Base-by-base conservation (phyloP, 2,888 invertebrate species). In the Drosophila phalerata region DNA sequence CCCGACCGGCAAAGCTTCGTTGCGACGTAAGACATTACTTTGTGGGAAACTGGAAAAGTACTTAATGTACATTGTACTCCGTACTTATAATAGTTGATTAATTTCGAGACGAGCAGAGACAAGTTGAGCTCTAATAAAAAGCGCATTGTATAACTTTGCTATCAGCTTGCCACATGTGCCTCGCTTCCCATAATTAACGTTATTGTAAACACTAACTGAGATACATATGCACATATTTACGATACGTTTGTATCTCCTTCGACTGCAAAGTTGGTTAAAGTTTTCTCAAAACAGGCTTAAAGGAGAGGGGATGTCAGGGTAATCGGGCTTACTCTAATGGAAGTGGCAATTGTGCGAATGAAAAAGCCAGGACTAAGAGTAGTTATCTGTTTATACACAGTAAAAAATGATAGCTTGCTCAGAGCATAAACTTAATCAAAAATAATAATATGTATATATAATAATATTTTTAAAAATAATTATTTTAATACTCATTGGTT, bases 151-250 rank as follows among this genome's bases (percentile, higher is more conserved):
- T 71, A 75, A 73, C 43, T 77, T 76, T 74, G 57, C 68, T 79
- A 79, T 82, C 85, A 49, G 47, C 37, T 37, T 52, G 57, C 53
- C 34, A 61, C 84, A 84, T 68, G 56, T 75, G 77, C 57, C 65
- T 65, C 69, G 67, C 40, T 86, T 86, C 86, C 76, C 86, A 86
- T 84, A 79, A 88, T 86, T 88, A 86, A 69, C 69, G 48, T 61
- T 69, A 88, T 84, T 86, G 74, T 84, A 66, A 67, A 66, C 56
- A 68, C 48, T 49, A 64, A 42, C 58, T 34, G 49, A 25, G 49
- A 63, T 74, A 60, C 48, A 51, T 43, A 56, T n/a, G 62, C 55
- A 63, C 43, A 45, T 52, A 49, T 65, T 40, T 45, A 3, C 37
- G 19, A 55, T 57, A 47, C 25, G 32, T 47, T 57, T 38, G 19